These are phyloP conservation scores for Capitulum mitella DNA, from an alignment of 2,888 invertebrate genomes.

Conservation along the genomic window DNA sequence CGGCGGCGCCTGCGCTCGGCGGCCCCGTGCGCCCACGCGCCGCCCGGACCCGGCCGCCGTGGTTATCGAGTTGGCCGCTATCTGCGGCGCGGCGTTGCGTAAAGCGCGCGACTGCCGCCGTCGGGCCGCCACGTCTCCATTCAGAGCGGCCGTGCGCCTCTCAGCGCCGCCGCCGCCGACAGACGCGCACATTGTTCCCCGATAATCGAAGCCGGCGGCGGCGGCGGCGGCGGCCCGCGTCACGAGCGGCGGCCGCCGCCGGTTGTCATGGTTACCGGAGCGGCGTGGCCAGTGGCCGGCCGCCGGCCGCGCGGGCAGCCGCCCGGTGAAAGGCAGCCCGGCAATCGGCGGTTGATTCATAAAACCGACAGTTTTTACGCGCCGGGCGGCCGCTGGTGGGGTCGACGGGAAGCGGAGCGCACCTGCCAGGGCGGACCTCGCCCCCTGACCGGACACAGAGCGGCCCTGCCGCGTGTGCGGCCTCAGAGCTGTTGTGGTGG, in stretches of 20 bases:
- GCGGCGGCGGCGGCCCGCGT: no score
- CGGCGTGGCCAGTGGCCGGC: neutral
- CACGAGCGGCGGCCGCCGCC: no score
- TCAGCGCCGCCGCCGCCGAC: neutral
- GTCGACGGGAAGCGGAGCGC: neutral
- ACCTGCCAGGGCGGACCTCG: neutral
- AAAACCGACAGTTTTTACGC: conserved; percentile 6
- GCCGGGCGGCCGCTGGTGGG: neutral
- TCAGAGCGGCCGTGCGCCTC: no score
- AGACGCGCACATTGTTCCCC: neutral
- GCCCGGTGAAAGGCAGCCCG: neutral
- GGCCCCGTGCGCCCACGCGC: no score
- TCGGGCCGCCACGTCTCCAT: neutral
- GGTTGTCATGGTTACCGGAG: neutral
- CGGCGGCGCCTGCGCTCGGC: no score
- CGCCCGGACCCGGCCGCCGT: no score
- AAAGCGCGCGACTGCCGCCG: no score
- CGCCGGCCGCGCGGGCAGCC: neutral
- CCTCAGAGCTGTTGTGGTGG: no score
- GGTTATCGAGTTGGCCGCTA: no score
- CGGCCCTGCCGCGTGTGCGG: no score
- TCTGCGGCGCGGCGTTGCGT: no score
- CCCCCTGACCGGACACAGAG: no score
- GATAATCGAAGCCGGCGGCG: neutral
- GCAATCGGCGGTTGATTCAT: neutral